These are phyloP conservation scores for Phlogophora meticulosa DNA, from an alignment of 2,888 invertebrate species.

Conservation along the genomic window DNA sequence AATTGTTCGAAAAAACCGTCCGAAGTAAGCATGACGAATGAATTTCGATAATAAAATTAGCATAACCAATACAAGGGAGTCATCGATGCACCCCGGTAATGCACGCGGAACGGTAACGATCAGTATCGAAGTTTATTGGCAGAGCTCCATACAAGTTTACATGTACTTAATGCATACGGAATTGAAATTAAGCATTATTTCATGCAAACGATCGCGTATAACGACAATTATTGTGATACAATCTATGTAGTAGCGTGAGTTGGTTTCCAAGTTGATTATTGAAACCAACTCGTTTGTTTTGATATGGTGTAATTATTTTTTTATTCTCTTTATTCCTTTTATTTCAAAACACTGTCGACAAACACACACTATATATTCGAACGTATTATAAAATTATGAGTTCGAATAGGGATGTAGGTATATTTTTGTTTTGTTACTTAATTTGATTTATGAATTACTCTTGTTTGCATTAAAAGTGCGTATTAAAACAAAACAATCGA, in stretches of 20 bases:
- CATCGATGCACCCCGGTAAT: conserved; percentile 80
- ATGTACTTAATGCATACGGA: conserved; percentile 81
- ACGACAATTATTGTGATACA: conserved; percentile 82
- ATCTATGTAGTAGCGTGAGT: conserved; percentile 76
- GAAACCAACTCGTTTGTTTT: conserved; percentile 72
- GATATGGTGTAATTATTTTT: conserved; percentile 28
- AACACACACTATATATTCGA: too few relatives aligned
- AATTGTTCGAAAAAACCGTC: conserved; percentile 72
- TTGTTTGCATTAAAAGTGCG: neutral
- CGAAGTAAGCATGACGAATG: conserved; percentile 80
- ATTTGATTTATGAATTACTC: neutral
- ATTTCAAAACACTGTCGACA: too few relatives aligned
- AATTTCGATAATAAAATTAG: conserved; percentile 88
- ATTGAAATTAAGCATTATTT: conserved; percentile 89
- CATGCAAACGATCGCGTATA: conserved; percentile 84
- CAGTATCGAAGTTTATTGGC: conserved; percentile 86
- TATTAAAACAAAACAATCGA: too few relatives aligned
- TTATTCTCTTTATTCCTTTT: conserved; percentile 22
- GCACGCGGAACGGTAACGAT: conserved; percentile 72
- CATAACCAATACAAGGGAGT: conserved; percentile 88
- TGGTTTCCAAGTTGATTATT: conserved; percentile 73
- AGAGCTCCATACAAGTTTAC: conserved; percentile 82
- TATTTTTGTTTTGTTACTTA: neutral
- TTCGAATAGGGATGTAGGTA: neutral
- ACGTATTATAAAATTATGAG: conserved; percentile 13